These are phyloP conservation scores for Papilio elwesi DNA, from an alignment of 2,888 invertebrate species.

Conservation along the genomic window DNA sequence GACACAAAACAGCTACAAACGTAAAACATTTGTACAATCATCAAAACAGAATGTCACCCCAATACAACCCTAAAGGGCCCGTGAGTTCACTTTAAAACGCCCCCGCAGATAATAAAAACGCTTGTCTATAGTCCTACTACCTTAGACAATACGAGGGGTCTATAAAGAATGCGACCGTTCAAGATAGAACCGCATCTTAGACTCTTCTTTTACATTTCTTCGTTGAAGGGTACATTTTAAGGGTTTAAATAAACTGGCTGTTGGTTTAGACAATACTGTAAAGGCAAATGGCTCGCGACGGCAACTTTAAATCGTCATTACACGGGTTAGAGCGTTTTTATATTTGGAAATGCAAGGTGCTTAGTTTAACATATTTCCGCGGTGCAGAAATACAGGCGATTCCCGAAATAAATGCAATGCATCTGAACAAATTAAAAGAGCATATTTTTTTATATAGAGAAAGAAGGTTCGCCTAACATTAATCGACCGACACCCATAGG, in stretches of 20 bases:
- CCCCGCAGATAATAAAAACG: constrained; percentile 82
- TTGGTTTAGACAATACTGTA: constrained; percentile 64
- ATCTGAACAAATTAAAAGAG: not conserved
- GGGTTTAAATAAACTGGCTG: constrained; percentile 55
- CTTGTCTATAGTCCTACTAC: constrained; percentile 69
- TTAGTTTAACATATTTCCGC: constrained; percentile 69
- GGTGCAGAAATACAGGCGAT: constrained; percentile 50
- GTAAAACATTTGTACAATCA: constrained; percentile 44
- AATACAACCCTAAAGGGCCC: constrained; percentile 73
- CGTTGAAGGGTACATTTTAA: constrained; percentile 14
- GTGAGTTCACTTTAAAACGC: constrained; percentile 69
- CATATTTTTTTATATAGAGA: too few species aligned
- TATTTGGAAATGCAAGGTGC: constrained; percentile 67
- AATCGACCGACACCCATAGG: too few species aligned
- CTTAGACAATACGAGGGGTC: constrained; percentile 78
- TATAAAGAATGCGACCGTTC: constrained; percentile 59
- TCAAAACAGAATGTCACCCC: constrained; percentile 49
- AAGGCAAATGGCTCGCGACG: constrained; percentile 74
- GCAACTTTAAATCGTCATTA: constrained; percentile 79
- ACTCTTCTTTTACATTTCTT: constrained; percentile 20
- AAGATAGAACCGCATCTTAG: constrained; percentile 49
- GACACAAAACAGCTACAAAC: constrained; percentile 33
- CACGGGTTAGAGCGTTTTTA: constrained; percentile 76
- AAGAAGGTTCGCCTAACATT: too few species aligned
- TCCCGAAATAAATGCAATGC: not conserved